Evolutionary conservation across 2,888 invertebrate species (phyloP).

Genomic region (Epinotia demarniana): DNA sequence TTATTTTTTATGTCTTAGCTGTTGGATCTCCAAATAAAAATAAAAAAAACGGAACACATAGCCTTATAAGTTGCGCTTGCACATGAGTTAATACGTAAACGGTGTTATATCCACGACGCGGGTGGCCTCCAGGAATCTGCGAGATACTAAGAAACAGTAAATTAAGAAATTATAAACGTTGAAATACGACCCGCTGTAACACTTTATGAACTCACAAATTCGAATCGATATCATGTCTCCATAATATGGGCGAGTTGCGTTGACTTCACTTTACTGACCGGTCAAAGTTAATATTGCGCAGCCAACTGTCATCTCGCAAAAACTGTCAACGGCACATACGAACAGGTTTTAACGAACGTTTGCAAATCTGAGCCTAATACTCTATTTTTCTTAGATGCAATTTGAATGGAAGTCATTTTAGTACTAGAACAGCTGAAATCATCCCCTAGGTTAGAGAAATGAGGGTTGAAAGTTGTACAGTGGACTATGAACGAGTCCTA

Average conservation of each 20-base stretch:
- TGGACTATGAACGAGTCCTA: background rate
- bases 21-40: no score
- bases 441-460: background rate
- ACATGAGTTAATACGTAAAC: slow-evolving; percentile 57
- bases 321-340: no score
- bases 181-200: slow-evolving; percentile 48
- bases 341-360: no score
- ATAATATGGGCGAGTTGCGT: no score
- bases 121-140: slow-evolving; percentile 63
- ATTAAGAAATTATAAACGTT: slow-evolving; percentile 54
- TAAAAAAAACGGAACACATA: slow-evolving; percentile 54
- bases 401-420: background rate
- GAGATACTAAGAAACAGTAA: slow-evolving; percentile 53
- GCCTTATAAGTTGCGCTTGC: slow-evolving; percentile 55
- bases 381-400: no score
- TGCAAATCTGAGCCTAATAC: no score
- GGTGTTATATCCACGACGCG: slow-evolving; percentile 59
- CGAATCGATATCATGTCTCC: background rate
- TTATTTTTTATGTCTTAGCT: no score
- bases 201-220: slow-evolving; percentile 16
- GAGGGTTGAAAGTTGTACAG: background rate
- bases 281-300: no score
- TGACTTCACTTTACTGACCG: no score
- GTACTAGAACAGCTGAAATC: background rate
- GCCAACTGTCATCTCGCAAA: no score